A percentile compares a stretch with the other conserved stretches of the same genome.
Evolutionary conservation across 1,140 invertebrate species (phyloP).

Genomic region (Leptinotarsa lineolata): DNA sequence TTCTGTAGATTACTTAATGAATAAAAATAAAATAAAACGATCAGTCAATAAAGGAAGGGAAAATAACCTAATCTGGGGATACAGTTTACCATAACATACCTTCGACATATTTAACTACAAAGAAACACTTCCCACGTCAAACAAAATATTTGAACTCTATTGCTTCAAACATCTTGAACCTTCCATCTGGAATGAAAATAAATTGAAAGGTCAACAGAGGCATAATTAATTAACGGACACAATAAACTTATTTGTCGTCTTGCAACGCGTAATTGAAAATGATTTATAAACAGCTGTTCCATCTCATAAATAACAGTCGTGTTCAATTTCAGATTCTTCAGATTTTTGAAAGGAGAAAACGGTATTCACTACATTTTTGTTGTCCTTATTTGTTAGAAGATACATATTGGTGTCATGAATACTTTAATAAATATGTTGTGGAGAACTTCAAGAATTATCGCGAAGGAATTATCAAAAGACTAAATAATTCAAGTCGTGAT

Average conservation of each 20-base stretch:
- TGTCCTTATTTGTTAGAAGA: conserved; percentile 10
- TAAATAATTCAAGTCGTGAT: conserved; percentile 16
- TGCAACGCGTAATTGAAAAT: conserved; percentile 21
- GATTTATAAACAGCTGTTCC: conserved; percentile 23
- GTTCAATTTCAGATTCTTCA: conserved; percentile 22
- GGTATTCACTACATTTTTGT: conserved; percentile 11
- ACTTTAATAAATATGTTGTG: background rate
- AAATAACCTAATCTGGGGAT: too few species aligned
- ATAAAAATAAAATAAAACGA: too few species aligned
- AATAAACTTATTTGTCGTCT: conserved; percentile 20
- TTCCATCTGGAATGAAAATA: background rate
- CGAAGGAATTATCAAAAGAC: background rate
- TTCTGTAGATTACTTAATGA: too few species aligned
- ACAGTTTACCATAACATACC: too few species aligned
- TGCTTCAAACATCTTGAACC: background rate
- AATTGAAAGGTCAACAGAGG: conserved; percentile 12
- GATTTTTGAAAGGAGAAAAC: conserved; percentile 23
- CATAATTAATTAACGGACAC: conserved; percentile 21
- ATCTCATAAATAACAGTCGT: conserved; percentile 16
- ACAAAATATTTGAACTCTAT: background rate
- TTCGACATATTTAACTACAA: too few species aligned
- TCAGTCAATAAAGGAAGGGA: too few species aligned
- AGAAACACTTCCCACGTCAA: too few species aligned
- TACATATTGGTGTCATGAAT: background rate
- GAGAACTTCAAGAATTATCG: background rate